A percentile compares a stretch with the other conserved stretches of the same genome.
phyloP scores from a whole-genome alignment of 2,888 invertebrate species.

The Trissolcus brochymenae region DNA sequence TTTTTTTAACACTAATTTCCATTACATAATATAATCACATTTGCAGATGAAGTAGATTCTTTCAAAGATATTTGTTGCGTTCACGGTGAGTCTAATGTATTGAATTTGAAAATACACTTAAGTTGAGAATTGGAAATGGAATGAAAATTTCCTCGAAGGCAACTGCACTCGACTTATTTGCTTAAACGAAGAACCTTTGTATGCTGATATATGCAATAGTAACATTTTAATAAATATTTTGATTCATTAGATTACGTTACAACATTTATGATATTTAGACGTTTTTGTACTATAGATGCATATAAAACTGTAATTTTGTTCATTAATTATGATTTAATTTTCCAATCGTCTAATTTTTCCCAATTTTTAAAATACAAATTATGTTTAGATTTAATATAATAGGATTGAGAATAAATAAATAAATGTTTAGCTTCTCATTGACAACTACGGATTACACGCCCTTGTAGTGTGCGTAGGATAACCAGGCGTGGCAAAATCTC shows the following conservation, averaged over 20 bases:
- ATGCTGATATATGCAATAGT: conserved; percentile 13
- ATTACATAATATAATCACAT: conserved; percentile 30
- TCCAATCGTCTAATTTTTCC: neutral
- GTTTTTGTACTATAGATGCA: neutral
- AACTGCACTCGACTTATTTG: conserved; percentile 34
- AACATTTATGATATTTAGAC: conserved; percentile 10
- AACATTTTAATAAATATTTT: no score
- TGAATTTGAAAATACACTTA: conserved; percentile 33
- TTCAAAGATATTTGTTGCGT: conserved; percentile 1
- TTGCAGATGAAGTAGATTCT: conserved; percentile 28
- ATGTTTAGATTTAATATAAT: neutral
- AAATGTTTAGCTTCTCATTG: conserved; percentile 35
- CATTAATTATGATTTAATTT: neutral
- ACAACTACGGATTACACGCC: conserved; percentile 46
- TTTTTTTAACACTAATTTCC: no score
- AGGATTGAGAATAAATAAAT: conserved; percentile 19
- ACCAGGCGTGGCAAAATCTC: conserved; percentile 67
- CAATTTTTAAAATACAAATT: neutral
- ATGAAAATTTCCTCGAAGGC: conserved; percentile 40
- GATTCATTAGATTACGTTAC: no score
- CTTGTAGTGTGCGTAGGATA: conserved; percentile 70
- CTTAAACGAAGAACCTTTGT: conserved; percentile 20
- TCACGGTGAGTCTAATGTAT: conserved; percentile 22
- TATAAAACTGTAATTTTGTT: neutral
- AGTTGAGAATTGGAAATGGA: conserved; percentile 20